Conservation (phyloP, 1,140 invertebrate genomes). For the Heterodera carotae region DNA sequence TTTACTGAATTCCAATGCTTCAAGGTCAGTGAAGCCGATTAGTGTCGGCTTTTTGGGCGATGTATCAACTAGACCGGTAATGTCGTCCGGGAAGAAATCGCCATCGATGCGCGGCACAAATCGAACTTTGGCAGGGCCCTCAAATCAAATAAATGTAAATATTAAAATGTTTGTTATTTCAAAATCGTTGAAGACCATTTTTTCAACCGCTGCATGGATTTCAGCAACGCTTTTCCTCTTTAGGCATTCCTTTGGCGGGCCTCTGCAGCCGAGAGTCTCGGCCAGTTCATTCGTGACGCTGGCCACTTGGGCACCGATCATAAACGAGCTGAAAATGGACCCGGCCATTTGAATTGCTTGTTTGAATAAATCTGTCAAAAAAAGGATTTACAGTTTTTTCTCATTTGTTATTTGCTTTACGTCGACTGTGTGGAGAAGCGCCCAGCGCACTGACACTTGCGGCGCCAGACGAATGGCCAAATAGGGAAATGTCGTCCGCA, state of each 20-base stretch:
- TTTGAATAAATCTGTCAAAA: constrained; percentile 25
- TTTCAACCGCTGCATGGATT: background rate
- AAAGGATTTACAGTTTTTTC: background rate
- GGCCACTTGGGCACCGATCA: background rate
- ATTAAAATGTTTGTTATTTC: background rate
- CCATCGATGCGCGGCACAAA: constrained; percentile 42
- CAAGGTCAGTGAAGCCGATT: constrained; percentile 39
- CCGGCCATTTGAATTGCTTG: constrained; percentile 33
- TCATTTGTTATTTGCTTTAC: background rate
- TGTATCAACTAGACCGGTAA: constrained; percentile 28
- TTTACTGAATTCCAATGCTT: constrained; percentile 42
- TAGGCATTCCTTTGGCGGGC: constrained; percentile 9
- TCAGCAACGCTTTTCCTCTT: background rate
- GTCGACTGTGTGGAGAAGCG: constrained; percentile 25
- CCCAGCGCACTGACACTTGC: constrained; percentile 23
- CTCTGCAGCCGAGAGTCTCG: background rate
- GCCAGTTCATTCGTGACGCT: background rate
- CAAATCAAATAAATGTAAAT: constrained; percentile 15
- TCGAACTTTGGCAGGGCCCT: constrained; percentile 40
- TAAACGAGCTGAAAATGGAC: constrained; percentile 11
- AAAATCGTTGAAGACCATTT: background rate
- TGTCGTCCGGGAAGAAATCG: constrained; percentile 40
- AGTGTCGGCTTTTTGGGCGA: constrained; percentile 38
- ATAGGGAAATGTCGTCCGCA: constrained; percentile 18
- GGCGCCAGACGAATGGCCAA: constrained; percentile 14